These are phyloP conservation scores for Ochotona curzoniae DNA, from an alignment of 2,113 vertebrate genomes.

Conservation along the genomic window DNA sequence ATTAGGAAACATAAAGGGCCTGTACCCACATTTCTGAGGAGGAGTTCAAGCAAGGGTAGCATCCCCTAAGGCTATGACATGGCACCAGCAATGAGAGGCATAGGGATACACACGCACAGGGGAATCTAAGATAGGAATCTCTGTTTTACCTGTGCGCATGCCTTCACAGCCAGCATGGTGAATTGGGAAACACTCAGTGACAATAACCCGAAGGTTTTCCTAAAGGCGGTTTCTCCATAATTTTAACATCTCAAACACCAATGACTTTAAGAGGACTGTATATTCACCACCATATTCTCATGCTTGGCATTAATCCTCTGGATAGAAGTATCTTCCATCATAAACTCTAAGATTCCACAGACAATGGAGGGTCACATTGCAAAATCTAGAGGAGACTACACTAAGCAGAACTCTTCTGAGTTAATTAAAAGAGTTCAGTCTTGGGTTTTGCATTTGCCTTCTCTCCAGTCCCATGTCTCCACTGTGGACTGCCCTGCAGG, in stretches of 20 bases:
- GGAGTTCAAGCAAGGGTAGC: not conserved
- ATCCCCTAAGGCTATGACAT: no score
- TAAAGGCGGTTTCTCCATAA: not conserved
- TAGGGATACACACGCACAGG: not conserved
- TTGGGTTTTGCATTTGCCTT: not conserved
- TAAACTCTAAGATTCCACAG: not conserved
- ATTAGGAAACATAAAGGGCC: not conserved
- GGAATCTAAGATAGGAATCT: not conserved
- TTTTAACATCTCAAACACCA: no score
- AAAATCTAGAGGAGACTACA: not conserved
- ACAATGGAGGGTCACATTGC: no score
- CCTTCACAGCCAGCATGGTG: not conserved
- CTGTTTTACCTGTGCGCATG: rapidly evolving
- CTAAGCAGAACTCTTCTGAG: not conserved
- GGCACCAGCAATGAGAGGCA: not conserved
- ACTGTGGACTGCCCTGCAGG: not conserved
- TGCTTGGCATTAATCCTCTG: no score
- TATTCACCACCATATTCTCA: no score
- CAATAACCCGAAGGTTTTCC: not conserved
- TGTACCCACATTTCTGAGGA: not conserved
- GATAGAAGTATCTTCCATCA: not conserved
- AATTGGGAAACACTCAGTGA: not conserved
- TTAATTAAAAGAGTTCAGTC: not conserved
- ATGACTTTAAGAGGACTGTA: not conserved
- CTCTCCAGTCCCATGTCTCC: not conserved